These are phyloP conservation scores for Sphaeridia pumilis DNA, from an alignment of 2,888 invertebrate genomes.

Conservation along the genomic window DNA sequence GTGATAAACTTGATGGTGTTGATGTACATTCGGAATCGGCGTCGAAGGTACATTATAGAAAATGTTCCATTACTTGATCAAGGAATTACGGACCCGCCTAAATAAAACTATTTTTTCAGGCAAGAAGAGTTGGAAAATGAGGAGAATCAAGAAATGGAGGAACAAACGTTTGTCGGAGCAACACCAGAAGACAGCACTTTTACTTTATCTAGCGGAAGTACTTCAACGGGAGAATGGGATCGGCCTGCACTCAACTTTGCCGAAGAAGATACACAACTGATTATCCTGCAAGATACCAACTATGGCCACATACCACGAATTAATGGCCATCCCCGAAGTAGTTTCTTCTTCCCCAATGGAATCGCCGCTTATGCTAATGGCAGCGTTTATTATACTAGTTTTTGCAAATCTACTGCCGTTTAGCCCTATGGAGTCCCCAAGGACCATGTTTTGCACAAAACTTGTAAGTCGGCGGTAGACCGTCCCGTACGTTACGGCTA, in stretches of 20 bases:
- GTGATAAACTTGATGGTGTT: slow-evolving; percentile 27
- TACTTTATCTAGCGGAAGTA: slow-evolving; percentile 21
- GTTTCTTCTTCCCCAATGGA: slow-evolving; percentile 2
- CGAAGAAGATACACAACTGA: slow-evolving; percentile 4
- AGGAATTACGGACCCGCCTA: too few relatives aligned
- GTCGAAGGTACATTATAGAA: slow-evolving; percentile 20
- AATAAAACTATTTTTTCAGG: slow-evolving; percentile 14
- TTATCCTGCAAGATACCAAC: neutral
- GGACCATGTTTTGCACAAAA: too few relatives aligned
- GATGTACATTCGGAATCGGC: slow-evolving; percentile 23
- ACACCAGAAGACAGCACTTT: slow-evolving; percentile 33
- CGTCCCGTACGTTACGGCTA: too few relatives aligned
- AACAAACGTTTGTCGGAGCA: slow-evolving; percentile 15
- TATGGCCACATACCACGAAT: neutral
- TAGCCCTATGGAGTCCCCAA: too few relatives aligned
- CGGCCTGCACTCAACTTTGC: slow-evolving; percentile 10
- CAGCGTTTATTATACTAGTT: slow-evolving; percentile 22
- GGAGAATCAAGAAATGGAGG: slow-evolving; percentile 34
- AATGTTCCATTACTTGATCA: neutral
- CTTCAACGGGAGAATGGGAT: slow-evolving; percentile 11
- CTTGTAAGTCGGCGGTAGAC: too few relatives aligned
- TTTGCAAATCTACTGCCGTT: slow-evolving; percentile 26
- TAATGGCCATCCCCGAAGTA: slow-evolving; percentile 1
- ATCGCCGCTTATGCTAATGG: slow-evolving; percentile 20
- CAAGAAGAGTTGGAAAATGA: slow-evolving; percentile 32